A percentile compares a stretch with the other conserved stretches of the same genome.
phyloP scores from a whole-genome alignment of 2,888 invertebrate species.

The Nephrocerus scutellatus region DNA sequence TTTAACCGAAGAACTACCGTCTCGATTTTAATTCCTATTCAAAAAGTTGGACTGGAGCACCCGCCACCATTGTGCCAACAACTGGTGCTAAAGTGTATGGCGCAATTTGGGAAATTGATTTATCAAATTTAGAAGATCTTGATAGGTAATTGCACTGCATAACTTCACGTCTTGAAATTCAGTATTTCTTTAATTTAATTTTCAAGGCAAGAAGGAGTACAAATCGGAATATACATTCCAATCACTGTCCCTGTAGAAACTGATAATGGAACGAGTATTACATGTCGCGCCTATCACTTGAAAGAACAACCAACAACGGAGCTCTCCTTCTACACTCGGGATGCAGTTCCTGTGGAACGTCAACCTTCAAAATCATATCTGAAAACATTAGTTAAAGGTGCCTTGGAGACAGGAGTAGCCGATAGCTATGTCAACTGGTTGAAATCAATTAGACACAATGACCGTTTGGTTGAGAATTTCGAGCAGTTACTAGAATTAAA shows the following conservation, averaged over 20 bases:
- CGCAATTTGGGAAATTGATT: slow-evolving; percentile 67
- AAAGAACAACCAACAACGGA: slow-evolving; percentile 51
- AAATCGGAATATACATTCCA: slow-evolving; percentile 58
- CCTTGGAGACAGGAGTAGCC: slow-evolving; percentile 55
- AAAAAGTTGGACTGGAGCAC: slow-evolving; percentile 71
- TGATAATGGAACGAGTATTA: slow-evolving; percentile 47
- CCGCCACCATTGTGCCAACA: slow-evolving; percentile 67
- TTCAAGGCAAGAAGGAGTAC: slow-evolving; percentile 36
- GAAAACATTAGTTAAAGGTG: slow-evolving; percentile 41
- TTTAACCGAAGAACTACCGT: slow-evolving; percentile 49
- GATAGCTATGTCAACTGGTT: slow-evolving; percentile 62
- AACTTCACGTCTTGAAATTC: not conserved
- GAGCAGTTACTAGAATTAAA: slow-evolving; percentile 43
- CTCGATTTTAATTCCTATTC: slow-evolving; percentile 59
- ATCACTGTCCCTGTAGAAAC: slow-evolving; percentile 54
- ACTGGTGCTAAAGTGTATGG: slow-evolving; percentile 54
- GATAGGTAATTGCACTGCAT: slow-evolving; percentile 57
- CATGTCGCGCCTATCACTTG: slow-evolving; percentile 68
- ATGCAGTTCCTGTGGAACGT: slow-evolving; percentile 52
- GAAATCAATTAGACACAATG: slow-evolving; percentile 66
- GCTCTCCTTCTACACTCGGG: slow-evolving; percentile 34
- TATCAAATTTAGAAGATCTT: slow-evolving; percentile 56
- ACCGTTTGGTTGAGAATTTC: slow-evolving; percentile 51
- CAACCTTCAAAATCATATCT: slow-evolving; percentile 74
- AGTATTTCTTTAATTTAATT: not conserved